A percentile compares a stretch with the other conserved stretches of the same genome.
Evolutionary conservation across 1,140 invertebrate genomes (phyloP).

Genomic region (Temnothorax longispinosus): DNA sequence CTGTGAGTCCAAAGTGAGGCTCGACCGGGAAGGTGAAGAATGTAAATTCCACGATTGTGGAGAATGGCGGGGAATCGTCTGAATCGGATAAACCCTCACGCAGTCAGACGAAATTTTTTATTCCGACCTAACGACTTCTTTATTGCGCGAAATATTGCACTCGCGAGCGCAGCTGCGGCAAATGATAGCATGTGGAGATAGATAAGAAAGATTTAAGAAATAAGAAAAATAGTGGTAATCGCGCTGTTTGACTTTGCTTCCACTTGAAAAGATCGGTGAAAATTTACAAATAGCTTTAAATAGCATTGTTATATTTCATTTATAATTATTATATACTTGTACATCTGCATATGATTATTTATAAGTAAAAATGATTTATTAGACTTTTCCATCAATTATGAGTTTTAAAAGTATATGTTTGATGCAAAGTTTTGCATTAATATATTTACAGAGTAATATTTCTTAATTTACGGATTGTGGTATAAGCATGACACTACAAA

Average conservation of each 20-base stretch:
- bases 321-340: background rate
- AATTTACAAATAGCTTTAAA: background rate
- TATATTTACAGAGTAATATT: too few relatives aligned
- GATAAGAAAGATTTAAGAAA: background rate
- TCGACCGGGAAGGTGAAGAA: background rate
- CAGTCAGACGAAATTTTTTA: slow-evolving; percentile 6
- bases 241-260: background rate
- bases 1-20: slow-evolving; percentile 9
- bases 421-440: too few relatives aligned
- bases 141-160: slow-evolving; percentile 23
- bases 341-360: background rate
- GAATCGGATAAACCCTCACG: background rate
- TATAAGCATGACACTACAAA: background rate
- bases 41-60: slow-evolving; percentile 31
- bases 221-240: background rate
- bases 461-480: background rate
- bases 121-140: slow-evolving; percentile 2
- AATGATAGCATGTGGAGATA: background rate
- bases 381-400: background rate
- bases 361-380: background rate
- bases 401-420: background rate
- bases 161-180: background rate
- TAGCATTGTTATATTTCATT: background rate
- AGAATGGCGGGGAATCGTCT: background rate
- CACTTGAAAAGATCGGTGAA: background rate